Percentiles rank a stretch among this genome's conserved stretches.
Evolutionary conservation across 2,888 invertebrate species (phyloP).

Genomic region (Hypena proboscidalis): DNA sequence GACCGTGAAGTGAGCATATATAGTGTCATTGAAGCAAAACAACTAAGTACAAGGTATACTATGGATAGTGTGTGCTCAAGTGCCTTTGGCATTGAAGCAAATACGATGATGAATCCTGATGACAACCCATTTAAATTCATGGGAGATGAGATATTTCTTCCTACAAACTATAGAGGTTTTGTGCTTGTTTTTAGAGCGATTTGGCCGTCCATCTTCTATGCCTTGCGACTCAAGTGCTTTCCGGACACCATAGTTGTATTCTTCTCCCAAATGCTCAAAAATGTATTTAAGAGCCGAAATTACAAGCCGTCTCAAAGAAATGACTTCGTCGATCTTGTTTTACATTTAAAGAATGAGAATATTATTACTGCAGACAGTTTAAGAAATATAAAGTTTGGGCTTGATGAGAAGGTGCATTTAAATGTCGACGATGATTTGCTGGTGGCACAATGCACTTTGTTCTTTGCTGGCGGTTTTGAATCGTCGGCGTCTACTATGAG

Average conservation of each 20-base stretch:
- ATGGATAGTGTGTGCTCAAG: slow-evolving; percentile 59
- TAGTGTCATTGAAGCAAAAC: slow-evolving; percentile 39
- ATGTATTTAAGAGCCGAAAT: slow-evolving; percentile 49
- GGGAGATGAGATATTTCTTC: slow-evolving; percentile 46
- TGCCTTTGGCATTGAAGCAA: slow-evolving; percentile 42
- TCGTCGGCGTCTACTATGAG: slow-evolving; percentile 56
- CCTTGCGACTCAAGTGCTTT: slow-evolving; percentile 46
- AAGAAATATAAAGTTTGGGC: slow-evolving; percentile 40
- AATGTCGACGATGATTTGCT: slow-evolving; percentile 69
- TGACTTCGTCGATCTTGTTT: slow-evolving; percentile 60
- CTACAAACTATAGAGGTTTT: slow-evolving; percentile 40
- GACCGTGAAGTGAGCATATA: slow-evolving; percentile 28
- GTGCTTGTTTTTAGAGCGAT: slow-evolving; percentile 42
- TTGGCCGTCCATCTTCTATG: slow-evolving; percentile 62
- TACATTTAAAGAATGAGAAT: slow-evolving; percentile 52
- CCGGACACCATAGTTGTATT: slow-evolving; percentile 45
- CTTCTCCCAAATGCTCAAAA: slow-evolving; percentile 48
- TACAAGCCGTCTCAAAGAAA: slow-evolving; percentile 49
- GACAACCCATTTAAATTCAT: slow-evolving; percentile 51
- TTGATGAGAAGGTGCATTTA: slow-evolving; percentile 39
- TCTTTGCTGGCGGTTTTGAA: slow-evolving; percentile 70
- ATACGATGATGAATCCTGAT: slow-evolving; percentile 18
- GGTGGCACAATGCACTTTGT: slow-evolving; percentile 78
- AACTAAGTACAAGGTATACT: slow-evolving; percentile 48
- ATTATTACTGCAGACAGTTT: slow-evolving; percentile 52